These are phyloP conservation scores for Aethina tumida DNA, from an alignment of 1,140 invertebrate genomes.

Conservation along the genomic window DNA sequence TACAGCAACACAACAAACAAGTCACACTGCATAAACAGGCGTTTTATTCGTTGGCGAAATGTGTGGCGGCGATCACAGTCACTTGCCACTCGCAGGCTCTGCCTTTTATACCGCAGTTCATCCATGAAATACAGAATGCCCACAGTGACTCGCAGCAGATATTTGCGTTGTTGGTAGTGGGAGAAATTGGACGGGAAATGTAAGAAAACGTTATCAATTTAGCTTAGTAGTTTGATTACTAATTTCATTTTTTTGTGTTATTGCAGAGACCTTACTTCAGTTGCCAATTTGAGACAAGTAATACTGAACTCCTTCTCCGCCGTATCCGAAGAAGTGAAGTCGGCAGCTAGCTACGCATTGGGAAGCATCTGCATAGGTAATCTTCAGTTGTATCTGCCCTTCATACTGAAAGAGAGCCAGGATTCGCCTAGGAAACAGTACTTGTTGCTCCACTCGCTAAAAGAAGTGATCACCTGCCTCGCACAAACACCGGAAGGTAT, in stretches of 20 bases:
- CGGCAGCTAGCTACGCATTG: slow-evolving; percentile 91
- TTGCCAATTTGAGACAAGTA: slow-evolving; percentile 60
- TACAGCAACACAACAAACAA: slow-evolving; percentile 12
- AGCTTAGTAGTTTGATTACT: too few relatives aligned
- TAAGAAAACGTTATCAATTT: slow-evolving; percentile 50
- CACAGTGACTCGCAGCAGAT: slow-evolving; percentile 74
- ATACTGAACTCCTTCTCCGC: slow-evolving; percentile 68
- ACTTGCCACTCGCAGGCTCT: slow-evolving; percentile 62
- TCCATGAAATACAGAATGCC: slow-evolving; percentile 69
- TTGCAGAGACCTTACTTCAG: slow-evolving; percentile 75
- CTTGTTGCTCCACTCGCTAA: slow-evolving; percentile 89
- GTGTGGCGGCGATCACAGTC: slow-evolving; percentile 84
- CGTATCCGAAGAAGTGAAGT: slow-evolving; percentile 82
- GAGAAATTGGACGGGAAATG: slow-evolving; percentile 92
- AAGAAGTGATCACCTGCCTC: slow-evolving; percentile 90
- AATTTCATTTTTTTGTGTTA: slow-evolving; percentile 7
- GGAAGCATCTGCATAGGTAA: slow-evolving; percentile 94
- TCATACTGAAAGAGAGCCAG: slow-evolving; percentile 90
- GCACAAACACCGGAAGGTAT: slow-evolving; percentile 67
- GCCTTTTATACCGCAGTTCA: slow-evolving; percentile 75
- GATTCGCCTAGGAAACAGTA: slow-evolving; percentile 91
- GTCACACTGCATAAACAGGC: slow-evolving; percentile 59
- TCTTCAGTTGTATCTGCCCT: slow-evolving; percentile 85
- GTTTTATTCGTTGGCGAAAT: slow-evolving; percentile 88
- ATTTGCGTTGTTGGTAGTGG: slow-evolving; percentile 87